Evolutionary conservation across 2,113 vertebrate species (phyloP).

Genomic region (Cinclus cinclus): DNA sequence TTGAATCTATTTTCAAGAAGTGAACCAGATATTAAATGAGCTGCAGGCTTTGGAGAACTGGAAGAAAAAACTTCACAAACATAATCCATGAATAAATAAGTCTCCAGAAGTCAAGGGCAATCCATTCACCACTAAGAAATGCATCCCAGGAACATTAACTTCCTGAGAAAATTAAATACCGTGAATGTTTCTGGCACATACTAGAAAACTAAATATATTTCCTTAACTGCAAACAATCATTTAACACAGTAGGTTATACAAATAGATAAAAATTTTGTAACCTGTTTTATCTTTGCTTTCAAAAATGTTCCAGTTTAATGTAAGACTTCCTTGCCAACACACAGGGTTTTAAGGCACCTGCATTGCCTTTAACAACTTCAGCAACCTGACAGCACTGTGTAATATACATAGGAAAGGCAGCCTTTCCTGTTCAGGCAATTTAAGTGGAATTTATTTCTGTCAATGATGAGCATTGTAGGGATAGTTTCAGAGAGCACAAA

Average conservation of each 20-base stretch:
- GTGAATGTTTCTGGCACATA: not conserved
- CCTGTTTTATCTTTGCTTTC: not conserved
- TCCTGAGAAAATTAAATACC: conserved; percentile 4
- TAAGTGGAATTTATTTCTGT: not conserved
- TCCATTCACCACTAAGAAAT: not conserved
- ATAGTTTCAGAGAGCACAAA: not conserved
- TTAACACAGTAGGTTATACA: not conserved
- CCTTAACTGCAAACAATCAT: not conserved
- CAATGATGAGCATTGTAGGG: not conserved
- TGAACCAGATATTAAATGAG: not conserved
- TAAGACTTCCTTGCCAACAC: not conserved
- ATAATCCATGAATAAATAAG: not conserved
- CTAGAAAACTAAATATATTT: not conserved
- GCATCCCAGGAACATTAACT: not conserved
- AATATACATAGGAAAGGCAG: not conserved
- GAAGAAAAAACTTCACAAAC: not conserved
- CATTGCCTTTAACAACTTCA: not conserved
- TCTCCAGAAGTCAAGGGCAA: not conserved
- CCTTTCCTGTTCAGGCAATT: not conserved
- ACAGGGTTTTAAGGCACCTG: not conserved
- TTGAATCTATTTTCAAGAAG: not conserved
- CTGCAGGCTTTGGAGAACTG: not conserved
- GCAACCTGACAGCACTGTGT: not conserved
- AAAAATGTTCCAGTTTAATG: not conserved
- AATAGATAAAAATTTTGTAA: not conserved